Evolutionary conservation across 2,888 invertebrate species (phyloP).

Genomic region (Boloria euphrosyne): DNA sequence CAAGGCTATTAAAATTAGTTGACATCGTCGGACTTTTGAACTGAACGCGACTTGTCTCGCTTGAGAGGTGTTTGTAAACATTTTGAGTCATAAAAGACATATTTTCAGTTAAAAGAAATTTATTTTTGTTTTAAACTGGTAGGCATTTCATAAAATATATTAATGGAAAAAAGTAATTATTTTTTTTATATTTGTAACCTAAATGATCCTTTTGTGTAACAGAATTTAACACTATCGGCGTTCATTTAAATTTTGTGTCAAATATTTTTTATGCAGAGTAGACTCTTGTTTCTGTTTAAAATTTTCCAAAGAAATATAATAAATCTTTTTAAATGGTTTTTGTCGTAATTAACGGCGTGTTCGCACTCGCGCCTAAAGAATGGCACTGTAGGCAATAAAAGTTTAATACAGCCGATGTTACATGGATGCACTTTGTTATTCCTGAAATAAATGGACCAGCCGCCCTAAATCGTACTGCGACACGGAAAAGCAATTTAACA

Average conservation of each 20-base stretch:
- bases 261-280: slow-evolving; percentile 18
- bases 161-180: too few species aligned
- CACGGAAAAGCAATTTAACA: slow-evolving; percentile 59
- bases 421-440: slow-evolving; percentile 64
- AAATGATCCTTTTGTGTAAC: neutral
- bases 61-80: slow-evolving; percentile 20
- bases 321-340: slow-evolving; percentile 74
- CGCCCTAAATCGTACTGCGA: slow-evolving; percentile 49
- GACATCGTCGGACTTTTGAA: slow-evolving; percentile 39
- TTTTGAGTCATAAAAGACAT: neutral
- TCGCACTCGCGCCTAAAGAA: slow-evolving; percentile 69
- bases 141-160: too few species aligned
- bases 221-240: neutral
- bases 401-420: slow-evolving; percentile 69
- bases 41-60: slow-evolving; percentile 27
- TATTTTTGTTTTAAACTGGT: too few species aligned
- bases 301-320: slow-evolving; percentile 66
- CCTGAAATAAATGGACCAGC: slow-evolving; percentile 56
- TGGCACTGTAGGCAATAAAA: slow-evolving; percentile 70
- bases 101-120: too few species aligned
- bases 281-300: slow-evolving; percentile 24
- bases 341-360: slow-evolving; percentile 72
- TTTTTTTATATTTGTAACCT: too few species aligned
- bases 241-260: slow-evolving; percentile 1
- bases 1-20: slow-evolving; percentile 62